Base-by-base conservation (phyloP, 2,888 invertebrate species). In the Hirtodrosophila confusa region DNA sequence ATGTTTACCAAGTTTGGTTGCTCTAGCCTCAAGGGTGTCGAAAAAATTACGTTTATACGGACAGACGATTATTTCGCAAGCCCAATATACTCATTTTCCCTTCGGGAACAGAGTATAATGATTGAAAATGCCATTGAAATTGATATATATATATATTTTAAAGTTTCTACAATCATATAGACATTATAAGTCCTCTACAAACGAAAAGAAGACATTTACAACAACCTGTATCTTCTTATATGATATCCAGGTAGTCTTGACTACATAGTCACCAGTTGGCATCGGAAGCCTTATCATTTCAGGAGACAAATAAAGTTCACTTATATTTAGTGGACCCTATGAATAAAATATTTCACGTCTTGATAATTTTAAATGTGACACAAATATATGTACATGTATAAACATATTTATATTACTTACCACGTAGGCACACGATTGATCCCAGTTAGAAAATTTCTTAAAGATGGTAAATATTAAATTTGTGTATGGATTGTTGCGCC, bases 191-290 rank as follows among this genome's bases (percentile, higher is more conserved):
- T 56, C 48, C 17, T 57, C 56, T 3, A 29, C 17, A 12, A 57
- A 57, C 3, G 48, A 3, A 43, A 57, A 49, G 6, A 29, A 49
- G 0, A 41, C 5, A 6, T 41, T 27, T 8, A 24, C 36, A 11
- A 43, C 3, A 23, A 35, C 17, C 6, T 43, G 35, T 12, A 2
- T 1, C 9, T 24, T 48, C 12, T 12, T 27, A 7, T 27, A 10
- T 1, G 11, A 7, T 24, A 29, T 48, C 31, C 27, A 57, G 4
- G 24, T 17, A 8, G 24, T 48, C n/a, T 11, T 24, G 10, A 56
- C 8, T 29, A 29, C 23, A 61, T 48, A 43, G 0, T 55, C 56
- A 0, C 56, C 61, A 1, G 35, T 8, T n/a, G 41, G 56, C 3
- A 61, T 5, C 12, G 41, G 41, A 10, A 36, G 17, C 1, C 4